Conservation (phyloP, 2,113 vertebrate genomes). For the Cololabis saira region DNA sequence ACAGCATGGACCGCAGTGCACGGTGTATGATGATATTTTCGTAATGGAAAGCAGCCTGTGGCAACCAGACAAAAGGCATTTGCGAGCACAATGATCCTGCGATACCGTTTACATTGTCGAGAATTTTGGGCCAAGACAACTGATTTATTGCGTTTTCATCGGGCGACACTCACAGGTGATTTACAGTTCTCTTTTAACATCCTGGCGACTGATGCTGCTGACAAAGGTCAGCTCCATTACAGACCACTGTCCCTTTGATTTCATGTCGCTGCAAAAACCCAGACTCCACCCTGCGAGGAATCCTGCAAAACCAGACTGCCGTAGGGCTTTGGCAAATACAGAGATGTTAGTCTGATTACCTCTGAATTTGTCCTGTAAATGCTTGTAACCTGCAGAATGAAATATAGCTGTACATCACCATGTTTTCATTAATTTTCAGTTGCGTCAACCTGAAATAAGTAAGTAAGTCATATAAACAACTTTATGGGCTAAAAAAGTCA, state of each 20-base stretch:
- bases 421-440: no score
- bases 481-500: neutral
- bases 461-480: slow-evolving; percentile 7
- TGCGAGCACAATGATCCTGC: slow-evolving; percentile 6
- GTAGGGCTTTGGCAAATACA: neutral
- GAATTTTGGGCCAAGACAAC: neutral
- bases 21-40: neutral
- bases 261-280: slow-evolving; percentile 2
- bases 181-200: neutral
- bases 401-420: no score
- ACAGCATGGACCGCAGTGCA: neutral
- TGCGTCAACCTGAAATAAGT: neutral
- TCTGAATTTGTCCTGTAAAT: neutral
- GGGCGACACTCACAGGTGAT: neutral
- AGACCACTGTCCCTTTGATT: slow-evolving; percentile 7
- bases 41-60: slow-evolving; percentile 9
- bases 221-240: neutral
- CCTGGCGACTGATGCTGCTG: neutral
- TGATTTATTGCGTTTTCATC: neutral
- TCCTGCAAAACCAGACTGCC: slow-evolving; percentile 48
- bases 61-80: slow-evolving; percentile 54
- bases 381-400: no score
- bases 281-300: slow-evolving; percentile 61
- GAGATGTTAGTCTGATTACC: neutral
- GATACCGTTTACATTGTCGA: neutral